A percentile compares a stretch with the other conserved stretches of the same genome.
Conservation (phyloP, 2,888 invertebrate species). For the Alviniconcha strummeri region DNA sequence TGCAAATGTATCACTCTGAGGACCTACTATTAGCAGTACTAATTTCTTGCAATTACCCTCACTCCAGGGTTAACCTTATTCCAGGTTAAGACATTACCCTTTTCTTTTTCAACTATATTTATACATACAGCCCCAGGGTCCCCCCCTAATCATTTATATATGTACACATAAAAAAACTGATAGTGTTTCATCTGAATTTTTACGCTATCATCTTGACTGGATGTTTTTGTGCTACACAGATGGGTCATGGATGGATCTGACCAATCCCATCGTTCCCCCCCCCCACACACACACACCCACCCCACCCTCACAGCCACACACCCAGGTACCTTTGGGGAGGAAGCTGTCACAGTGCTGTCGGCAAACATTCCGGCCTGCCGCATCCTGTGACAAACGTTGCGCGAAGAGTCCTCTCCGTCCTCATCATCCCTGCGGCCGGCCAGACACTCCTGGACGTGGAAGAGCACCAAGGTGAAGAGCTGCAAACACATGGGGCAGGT, state of each 20-base stretch:
- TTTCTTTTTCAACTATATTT: too few species aligned
- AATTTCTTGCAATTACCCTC: too few species aligned
- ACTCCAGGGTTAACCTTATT: too few species aligned
- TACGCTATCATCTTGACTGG: too few species aligned
- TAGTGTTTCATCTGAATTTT: too few species aligned
- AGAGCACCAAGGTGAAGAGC: slow-evolving; percentile 23
- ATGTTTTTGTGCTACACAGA: too few species aligned
- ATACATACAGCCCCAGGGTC: too few species aligned
- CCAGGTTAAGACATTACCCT: too few species aligned
- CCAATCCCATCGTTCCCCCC: background rate
- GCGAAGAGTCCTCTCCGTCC: background rate
- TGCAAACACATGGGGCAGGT: slow-evolving; percentile 30
- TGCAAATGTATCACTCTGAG: too few species aligned
- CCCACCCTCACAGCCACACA: background rate
- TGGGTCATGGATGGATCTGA: too few species aligned
- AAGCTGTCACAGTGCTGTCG: background rate
- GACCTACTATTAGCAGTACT: too few species aligned
- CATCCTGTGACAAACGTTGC: slow-evolving; percentile 19
- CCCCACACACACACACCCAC: background rate
- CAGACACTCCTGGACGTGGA: slow-evolving; percentile 25
- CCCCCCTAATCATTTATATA: background rate
- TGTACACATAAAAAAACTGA: too few species aligned
- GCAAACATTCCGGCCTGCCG: slow-evolving; percentile 15
- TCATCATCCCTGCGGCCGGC: background rate
- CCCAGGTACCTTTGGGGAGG: background rate